These are phyloP conservation scores for Brachyhypopomus gauderio DNA, from an alignment of 2,113 vertebrate species.

Conservation along the genomic window DNA sequence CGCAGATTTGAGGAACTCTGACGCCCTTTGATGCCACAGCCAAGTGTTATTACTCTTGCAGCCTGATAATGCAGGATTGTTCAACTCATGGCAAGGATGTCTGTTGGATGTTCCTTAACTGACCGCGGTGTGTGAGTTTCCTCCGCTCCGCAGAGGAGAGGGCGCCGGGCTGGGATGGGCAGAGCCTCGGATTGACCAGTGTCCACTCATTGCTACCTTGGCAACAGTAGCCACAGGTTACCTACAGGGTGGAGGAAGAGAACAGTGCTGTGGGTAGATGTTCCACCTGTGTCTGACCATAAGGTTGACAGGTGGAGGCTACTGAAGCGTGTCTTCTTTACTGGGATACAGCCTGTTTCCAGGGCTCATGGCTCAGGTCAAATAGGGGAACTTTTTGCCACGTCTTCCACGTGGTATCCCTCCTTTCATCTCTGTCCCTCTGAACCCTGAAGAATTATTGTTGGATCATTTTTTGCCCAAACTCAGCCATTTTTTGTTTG, in stretches of 20 bases:
- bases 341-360: conserved; percentile 23
- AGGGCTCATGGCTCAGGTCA: conserved; percentile 35
- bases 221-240: conserved; percentile 36
- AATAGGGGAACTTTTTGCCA: conserved; percentile 42
- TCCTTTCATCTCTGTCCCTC: conserved; percentile 50
- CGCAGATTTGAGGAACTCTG: conserved; percentile 53
- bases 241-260: conserved; percentile 23
- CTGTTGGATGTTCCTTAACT: conserved; percentile 39
- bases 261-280: background rate
- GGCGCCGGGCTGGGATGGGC: conserved; percentile 29
- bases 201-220: conserved; percentile 21
- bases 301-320: conserved; percentile 48
- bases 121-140: conserved; percentile 31
- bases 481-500: conserved; percentile 41
- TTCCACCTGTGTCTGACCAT: conserved; percentile 37
- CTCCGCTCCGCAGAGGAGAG: conserved; percentile 1
- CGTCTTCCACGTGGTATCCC: conserved; percentile 35
- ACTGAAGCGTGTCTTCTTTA: conserved; percentile 32
- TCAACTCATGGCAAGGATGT: conserved; percentile 44
- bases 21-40: conserved; percentile 52
- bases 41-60: conserved; percentile 55
- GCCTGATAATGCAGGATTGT: conserved; percentile 55
- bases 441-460: conserved; percentile 42
- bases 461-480: conserved; percentile 36
- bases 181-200: background rate